These are phyloP conservation scores for Microtus ochrogaster DNA, from an alignment of 2,113 vertebrate genomes.

Conservation along the genomic window DNA sequence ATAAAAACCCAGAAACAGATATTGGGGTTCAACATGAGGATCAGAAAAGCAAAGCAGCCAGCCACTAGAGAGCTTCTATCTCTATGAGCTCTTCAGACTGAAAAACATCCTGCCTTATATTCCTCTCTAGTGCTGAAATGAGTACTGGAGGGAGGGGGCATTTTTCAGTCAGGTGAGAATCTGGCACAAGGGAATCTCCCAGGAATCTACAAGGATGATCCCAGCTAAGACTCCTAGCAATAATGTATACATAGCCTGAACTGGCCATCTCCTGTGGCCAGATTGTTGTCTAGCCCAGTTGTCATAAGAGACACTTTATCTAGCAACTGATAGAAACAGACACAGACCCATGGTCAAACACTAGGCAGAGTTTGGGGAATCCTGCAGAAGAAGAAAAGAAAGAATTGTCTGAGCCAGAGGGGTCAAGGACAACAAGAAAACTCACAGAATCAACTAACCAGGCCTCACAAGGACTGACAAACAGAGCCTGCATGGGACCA, in stretches of 20 bases:
- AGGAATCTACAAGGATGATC: too few species aligned
- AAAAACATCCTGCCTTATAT: too few species aligned
- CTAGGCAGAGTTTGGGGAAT: not conserved
- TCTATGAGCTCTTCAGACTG: too few species aligned
- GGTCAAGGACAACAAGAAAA: not conserved
- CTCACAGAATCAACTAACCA: not conserved
- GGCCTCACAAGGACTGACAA: not conserved
- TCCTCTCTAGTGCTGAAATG: too few species aligned
- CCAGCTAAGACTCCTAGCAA: too few species aligned
- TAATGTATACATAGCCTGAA: not conserved
- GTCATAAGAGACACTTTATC: not conserved
- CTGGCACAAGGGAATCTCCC: too few species aligned
- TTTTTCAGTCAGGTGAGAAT: too few species aligned
- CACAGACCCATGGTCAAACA: not conserved
- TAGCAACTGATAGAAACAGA: not conserved
- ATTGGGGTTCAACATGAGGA: too few species aligned
- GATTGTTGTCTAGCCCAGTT: not conserved
- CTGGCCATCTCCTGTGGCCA: not conserved
- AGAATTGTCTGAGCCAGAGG: not conserved
- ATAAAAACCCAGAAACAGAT: too few species aligned
- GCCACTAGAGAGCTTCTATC: too few species aligned
- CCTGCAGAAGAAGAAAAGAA: not conserved
- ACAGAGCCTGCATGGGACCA: not conserved
- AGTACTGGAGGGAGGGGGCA: too few species aligned
- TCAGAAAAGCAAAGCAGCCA: too few species aligned